Base-by-base conservation (phyloP, 2,888 invertebrate species). In the Drosophila eohydei region DNA sequence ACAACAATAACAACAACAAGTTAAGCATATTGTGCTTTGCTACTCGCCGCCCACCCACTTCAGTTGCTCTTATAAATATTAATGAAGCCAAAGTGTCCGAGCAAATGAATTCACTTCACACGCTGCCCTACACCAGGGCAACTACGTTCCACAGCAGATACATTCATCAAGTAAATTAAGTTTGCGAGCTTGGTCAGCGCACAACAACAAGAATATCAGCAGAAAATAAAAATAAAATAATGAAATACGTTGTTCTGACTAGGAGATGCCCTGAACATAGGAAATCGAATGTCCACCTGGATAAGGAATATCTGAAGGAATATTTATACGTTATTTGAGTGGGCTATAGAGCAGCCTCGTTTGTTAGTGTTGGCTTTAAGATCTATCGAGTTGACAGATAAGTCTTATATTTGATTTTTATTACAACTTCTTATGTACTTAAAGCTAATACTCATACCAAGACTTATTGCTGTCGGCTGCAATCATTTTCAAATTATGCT, bases 91-190 rank as follows among this genome's bases (percentile, higher is more conserved):
- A 78, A 82, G 73, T 74, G 82, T 77, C 66, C 80, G 67, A 51
- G 69, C 64, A 68, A 79, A 73, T 80, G 70, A 80, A 79, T 79
- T 74, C 65, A 73, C 59, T 60, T 69, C 65, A 76, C 76, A 72
- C 68, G 80, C 64, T 38, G 58, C 69, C 41, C 14, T n/a, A 34
- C 56, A 9, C 28, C 11, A 46, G 26, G 54, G 26, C 43, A 44
- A 52, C 16, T 59, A 38, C 57, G 46, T 28, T 32, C 60, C 30
- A 12, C 55, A 43, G 48, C 26, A 73, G 38, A 21, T 36, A 71
- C 83, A 88, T 83, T 88, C 80, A 88, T 83, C 86, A 88, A 72
- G 61, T 74, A 72, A 82, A 82, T 85, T 60, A 79, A 77, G 71
- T 74, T 84, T 60, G 51, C 36, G 40, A 43, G 46, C 57, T 38